Conservation (phyloP, 2,888 invertebrate species). For the Pseudococcus jackbeardsleyi region DNA sequence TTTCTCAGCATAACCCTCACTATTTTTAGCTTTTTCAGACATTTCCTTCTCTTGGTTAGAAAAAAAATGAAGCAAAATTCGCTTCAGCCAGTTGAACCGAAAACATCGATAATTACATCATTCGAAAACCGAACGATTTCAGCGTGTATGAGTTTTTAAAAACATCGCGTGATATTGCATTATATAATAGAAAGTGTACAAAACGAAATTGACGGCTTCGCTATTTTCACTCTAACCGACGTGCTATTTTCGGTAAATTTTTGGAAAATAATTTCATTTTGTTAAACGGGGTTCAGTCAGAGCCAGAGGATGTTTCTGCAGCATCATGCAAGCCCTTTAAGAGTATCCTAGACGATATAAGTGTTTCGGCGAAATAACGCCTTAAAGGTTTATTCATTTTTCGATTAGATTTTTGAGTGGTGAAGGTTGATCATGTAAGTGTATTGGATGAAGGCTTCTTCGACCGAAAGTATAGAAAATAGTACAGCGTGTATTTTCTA, state of each 20-base stretch:
- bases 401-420: constrained; percentile 2
- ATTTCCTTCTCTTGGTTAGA: too few relatives aligned
- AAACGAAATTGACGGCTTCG: constrained; percentile 8
- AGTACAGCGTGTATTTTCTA: neutral
- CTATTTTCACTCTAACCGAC: neutral
- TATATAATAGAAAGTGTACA: neutral
- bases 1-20: too few relatives aligned
- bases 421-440: neutral
- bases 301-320: neutral
- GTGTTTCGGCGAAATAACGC: constrained; percentile 4
- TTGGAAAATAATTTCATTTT: neutral
- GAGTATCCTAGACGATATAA: neutral
- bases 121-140: neutral
- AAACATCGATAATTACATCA: neutral
- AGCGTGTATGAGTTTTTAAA: neutral
- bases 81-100: too few relatives aligned
- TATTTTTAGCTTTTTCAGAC: too few relatives aligned
- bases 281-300: neutral
- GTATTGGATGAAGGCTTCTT: neutral
- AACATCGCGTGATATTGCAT: neutral
- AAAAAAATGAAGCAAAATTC: too few relatives aligned
- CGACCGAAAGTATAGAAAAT: neutral
- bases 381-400: constrained; percentile 8
- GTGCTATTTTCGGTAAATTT: neutral
- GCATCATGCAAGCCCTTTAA: neutral